phyloP scores from a whole-genome alignment of 1,140 invertebrate genomes.

The Drosophila fuyamai region DNA sequence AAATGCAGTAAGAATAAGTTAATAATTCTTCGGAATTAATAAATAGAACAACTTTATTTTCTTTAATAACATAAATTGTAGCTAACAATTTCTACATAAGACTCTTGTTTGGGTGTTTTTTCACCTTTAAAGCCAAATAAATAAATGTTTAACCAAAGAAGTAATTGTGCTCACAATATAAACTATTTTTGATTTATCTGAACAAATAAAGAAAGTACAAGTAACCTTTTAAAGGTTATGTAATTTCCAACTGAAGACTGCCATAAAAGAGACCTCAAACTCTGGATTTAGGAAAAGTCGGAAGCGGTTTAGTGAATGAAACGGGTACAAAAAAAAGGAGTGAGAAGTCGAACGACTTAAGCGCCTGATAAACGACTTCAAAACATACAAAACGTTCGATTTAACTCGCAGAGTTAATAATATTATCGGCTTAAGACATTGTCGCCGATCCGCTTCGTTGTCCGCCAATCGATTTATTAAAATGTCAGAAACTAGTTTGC shows the following conservation, averaged over 20 bases:
- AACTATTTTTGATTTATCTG: too few relatives aligned
- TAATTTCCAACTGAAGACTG: neutral
- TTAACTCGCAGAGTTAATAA: conserved; percentile 80
- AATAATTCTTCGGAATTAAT: too few relatives aligned
- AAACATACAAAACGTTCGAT: conserved; percentile 81
- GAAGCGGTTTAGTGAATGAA: conserved; percentile 28
- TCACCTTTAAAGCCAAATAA: too few relatives aligned
- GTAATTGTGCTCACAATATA: too few relatives aligned
- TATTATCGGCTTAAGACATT: conserved; percentile 82
- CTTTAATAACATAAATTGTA: too few relatives aligned
- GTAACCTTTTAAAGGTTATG: too few relatives aligned
- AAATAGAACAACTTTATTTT: too few relatives aligned
- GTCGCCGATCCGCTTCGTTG: conserved; percentile 70
- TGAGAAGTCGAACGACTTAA: conserved; percentile 43
- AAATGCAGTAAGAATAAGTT: conserved; percentile 16
- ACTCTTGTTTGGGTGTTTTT: too few relatives aligned
- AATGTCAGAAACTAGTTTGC: conserved; percentile 78
- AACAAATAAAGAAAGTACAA: too few relatives aligned
- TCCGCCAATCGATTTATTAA: conserved; percentile 77
- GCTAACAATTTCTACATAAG: too few relatives aligned
- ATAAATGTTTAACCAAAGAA: too few relatives aligned
- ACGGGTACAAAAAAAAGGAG: neutral
- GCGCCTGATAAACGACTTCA: conserved; percentile 78
- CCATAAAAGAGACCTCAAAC: conserved; percentile 10
- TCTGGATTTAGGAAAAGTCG: conserved; percentile 47